Evolutionary conservation across 1,140 invertebrate genomes (phyloP).

Genomic region (Drosophila lowei): DNA sequence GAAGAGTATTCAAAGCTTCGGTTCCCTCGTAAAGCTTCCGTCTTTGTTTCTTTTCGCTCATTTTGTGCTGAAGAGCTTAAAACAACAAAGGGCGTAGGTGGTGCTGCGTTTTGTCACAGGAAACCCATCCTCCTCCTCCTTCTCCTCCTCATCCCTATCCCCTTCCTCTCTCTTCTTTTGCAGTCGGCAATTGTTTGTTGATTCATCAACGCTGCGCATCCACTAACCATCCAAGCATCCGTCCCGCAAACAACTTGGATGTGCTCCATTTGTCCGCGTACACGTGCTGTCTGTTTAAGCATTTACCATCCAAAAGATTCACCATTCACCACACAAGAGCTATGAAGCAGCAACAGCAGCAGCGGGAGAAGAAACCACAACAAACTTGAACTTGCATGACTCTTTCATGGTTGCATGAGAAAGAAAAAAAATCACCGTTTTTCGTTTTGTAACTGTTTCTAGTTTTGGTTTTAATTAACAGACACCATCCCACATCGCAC

Average conservation of each 20-base stretch:
- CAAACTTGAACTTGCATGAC: conserved; percentile 75
- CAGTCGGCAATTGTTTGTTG: conserved; percentile 54
- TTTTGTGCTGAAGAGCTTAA: too few relatives aligned
- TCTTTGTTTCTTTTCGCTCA: background rate
- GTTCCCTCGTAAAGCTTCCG: background rate
- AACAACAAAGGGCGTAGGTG: conserved; percentile 54
- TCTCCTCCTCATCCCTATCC: background rate
- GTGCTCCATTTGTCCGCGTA: conserved; percentile 66
- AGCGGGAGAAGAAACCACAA: conserved; percentile 41
- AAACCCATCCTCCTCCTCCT: conserved; percentile 22
- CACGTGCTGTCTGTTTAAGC: conserved; percentile 44
- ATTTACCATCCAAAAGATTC: conserved; percentile 46
- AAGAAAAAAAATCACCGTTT: conserved; percentile 36
- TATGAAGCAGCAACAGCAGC: too few relatives aligned
- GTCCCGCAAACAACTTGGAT: conserved; percentile 50
- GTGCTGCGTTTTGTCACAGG: conserved; percentile 44
- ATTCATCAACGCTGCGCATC: conserved; percentile 46
- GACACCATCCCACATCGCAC: background rate
- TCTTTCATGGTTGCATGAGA: conserved; percentile 46
- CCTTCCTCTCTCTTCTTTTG: too few relatives aligned
- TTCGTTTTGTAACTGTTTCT: conserved; percentile 76
- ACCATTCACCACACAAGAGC: conserved; percentile 17
- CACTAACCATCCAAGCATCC: conserved; percentile 21
- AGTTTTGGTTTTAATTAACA: conserved; percentile 63
- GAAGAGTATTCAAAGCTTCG: background rate